Conservation (phyloP, 1,140 invertebrate genomes). For the Diachasma alloeum region DNA sequence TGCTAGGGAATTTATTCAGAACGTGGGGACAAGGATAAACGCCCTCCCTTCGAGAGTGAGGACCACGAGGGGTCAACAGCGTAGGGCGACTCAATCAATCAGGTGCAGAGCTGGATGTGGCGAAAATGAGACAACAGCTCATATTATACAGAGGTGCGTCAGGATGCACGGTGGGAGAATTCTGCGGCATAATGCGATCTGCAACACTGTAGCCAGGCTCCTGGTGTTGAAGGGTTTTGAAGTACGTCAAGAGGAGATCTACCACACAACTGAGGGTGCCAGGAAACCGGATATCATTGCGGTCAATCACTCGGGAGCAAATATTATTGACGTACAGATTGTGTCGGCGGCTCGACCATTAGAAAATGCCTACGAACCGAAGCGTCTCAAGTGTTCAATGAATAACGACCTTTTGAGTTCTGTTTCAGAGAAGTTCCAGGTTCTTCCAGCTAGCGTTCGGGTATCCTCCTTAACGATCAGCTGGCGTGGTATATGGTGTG, state of each 20-base stretch:
- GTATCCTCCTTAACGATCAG: conserved; percentile 12
- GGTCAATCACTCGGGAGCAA: not conserved
- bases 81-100: not conserved
- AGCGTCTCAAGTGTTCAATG: conserved; percentile 17
- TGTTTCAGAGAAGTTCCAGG: not conserved
- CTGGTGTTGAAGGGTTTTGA: not conserved
- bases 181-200: conserved; percentile 43
- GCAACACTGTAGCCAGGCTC: not conserved
- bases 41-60: conserved; percentile 41
- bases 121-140: conserved; percentile 45
- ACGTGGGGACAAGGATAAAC: conserved; percentile 43
- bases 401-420: not conserved
- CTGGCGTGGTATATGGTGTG: conserved; percentile 28
- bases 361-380: not conserved
- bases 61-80: conserved; percentile 3
- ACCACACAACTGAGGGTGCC: not conserved
- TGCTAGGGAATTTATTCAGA: conserved; percentile 44
- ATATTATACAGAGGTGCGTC: conserved; percentile 52
- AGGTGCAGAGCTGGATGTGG: conserved; percentile 47
- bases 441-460: not conserved
- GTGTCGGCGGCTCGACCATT: not conserved
- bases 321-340: conserved; percentile 30
- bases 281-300: conserved; percentile 28
- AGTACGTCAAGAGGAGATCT: conserved; percentile 17
- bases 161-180: conserved; percentile 52